Conservation (phyloP, 2,888 invertebrate genomes). For the Coenonympha glycerion region DNA sequence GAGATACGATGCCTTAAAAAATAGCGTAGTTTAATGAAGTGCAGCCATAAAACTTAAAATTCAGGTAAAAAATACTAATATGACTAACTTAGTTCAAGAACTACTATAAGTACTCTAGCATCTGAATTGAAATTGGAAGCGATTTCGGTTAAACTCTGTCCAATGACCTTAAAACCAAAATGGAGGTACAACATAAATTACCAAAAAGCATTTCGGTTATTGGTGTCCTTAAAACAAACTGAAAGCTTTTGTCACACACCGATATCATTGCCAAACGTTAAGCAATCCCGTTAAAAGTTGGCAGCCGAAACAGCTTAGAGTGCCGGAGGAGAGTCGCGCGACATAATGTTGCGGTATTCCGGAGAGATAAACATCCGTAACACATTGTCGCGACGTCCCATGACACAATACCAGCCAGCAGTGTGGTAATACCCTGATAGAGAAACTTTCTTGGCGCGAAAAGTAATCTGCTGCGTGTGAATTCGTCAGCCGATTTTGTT, state of each 20-base stretch:
- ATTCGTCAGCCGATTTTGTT: too few species aligned
- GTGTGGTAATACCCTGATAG: constrained; percentile 1
- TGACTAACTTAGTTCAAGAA: too few species aligned
- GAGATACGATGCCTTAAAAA: too few species aligned
- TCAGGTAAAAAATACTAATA: too few species aligned
- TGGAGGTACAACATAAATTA: neutral
- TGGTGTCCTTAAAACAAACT: constrained; percentile 4
- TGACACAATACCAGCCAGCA: constrained; percentile 7
- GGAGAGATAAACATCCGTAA: constrained; percentile 16
- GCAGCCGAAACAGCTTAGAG: constrained; percentile 24
- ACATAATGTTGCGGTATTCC: constrained; percentile 11
- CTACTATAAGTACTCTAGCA: too few species aligned
- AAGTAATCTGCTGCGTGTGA: too few species aligned
- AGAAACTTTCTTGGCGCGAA: constrained; percentile 12
- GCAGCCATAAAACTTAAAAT: too few species aligned
- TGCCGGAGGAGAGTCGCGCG: constrained; percentile 5
- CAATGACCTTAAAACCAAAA: constrained; percentile 1
- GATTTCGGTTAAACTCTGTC: too few species aligned
- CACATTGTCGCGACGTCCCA: constrained; percentile 18
- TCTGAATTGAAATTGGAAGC: too few species aligned
- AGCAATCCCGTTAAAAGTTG: constrained; percentile 28
- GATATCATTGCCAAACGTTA: constrained; percentile 16
- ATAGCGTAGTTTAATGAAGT: too few species aligned
- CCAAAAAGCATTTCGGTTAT: neutral
- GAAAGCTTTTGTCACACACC: constrained; percentile 4